Conservation (phyloP, 1,140 invertebrate species). For the Grapholita molesta region DNA sequence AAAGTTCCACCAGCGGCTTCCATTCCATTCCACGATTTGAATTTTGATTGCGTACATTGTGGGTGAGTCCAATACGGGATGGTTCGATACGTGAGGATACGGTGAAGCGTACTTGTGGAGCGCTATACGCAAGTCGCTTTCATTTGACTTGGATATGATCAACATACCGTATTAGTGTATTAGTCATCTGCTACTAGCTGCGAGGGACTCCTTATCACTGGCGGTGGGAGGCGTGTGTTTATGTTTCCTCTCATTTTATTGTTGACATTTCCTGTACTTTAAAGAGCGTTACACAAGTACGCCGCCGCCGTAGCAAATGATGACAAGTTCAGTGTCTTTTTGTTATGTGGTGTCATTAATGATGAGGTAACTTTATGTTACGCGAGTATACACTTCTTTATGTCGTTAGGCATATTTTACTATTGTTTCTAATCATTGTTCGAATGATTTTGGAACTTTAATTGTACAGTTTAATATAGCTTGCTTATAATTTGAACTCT, state of each 20-base stretch:
- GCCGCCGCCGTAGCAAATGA: not conserved
- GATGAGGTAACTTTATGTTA: not conserved
- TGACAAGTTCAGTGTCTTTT: constrained; percentile 12
- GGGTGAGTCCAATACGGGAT: constrained; percentile 8
- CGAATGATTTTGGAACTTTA: constrained; percentile 4
- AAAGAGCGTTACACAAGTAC: not conserved
- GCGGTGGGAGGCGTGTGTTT: no score
- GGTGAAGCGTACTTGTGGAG: not conserved
- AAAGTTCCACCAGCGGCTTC: constrained; percentile 9
- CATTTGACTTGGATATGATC: no score
- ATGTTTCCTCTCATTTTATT: no score
- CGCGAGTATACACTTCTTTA: not conserved
- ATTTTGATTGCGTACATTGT: constrained; percentile 17
- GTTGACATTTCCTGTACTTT: no score
- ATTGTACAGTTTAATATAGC: constrained; percentile 14
- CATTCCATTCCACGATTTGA: constrained; percentile 18
- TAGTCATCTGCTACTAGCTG: no score
- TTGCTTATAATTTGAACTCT: constrained; percentile 4
- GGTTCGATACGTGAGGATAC: not conserved
- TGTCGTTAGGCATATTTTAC: constrained; percentile 10
- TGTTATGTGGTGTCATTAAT: constrained; percentile 8
- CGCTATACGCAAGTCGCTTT: no score
- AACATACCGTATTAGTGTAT: no score
- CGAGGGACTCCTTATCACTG: no score
- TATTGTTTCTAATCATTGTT: not conserved